Evolutionary conservation across 2,113 vertebrate species (phyloP).

Genomic region (Apodemus sylvaticus): DNA sequence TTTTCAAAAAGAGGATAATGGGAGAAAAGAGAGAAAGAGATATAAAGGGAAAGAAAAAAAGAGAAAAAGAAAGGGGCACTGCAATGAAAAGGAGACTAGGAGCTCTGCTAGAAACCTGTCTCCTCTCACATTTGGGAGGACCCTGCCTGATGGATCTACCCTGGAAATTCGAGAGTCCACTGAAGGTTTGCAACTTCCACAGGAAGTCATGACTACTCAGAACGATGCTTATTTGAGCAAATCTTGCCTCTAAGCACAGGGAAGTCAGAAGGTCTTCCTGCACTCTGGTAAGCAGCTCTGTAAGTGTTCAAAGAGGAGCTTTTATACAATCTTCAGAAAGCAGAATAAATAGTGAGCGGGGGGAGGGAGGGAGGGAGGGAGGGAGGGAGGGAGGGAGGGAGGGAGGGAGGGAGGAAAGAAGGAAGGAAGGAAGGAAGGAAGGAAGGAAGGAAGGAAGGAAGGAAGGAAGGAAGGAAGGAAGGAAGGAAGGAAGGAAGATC

Average conservation of each 20-base stretch:
- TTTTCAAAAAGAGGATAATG: not conserved
- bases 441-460: no score
- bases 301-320: not conserved
- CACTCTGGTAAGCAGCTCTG: not conserved
- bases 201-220: not conserved
- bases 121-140: no score
- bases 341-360: no score
- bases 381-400: not conserved
- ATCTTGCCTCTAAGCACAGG: not conserved
- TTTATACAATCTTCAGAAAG: not conserved
- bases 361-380: not conserved
- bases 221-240: not conserved
- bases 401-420: not conserved
- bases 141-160: no score
- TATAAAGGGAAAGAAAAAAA: not conserved
- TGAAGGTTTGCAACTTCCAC: not conserved
- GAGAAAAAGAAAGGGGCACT: not conserved
- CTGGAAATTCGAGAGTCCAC: no score
- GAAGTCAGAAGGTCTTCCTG: not conserved
- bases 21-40: no score
- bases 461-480: no score
- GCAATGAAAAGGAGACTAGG: not conserved
- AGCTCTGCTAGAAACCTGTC: not conserved
- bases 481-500: no score
- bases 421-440: no score